Conservation (phyloP, 2,797 vertebrate species). For the Bradypus variegatus region DNA sequence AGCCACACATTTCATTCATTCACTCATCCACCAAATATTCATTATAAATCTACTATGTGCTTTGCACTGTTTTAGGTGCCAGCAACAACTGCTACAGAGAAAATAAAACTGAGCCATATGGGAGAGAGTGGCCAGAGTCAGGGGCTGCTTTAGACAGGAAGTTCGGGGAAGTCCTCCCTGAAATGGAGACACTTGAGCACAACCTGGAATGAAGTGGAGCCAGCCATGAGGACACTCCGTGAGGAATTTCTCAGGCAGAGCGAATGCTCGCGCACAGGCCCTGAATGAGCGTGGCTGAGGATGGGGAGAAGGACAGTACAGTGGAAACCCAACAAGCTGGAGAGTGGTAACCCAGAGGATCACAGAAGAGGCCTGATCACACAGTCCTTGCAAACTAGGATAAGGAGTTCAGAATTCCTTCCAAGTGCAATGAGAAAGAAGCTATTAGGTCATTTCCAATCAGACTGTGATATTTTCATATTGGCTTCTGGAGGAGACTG, state of each 20-base stretch:
- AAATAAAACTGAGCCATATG: not conserved
- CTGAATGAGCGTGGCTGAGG: not conserved
- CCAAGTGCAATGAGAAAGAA: not conserved
- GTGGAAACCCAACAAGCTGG: not conserved
- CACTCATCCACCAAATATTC: not conserved
- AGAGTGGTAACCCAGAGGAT: not conserved
- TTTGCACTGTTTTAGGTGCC: not conserved
- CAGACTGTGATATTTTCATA: not conserved
- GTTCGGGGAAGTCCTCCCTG: not conserved
- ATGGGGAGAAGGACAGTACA: not conserved
- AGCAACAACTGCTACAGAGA: not conserved
- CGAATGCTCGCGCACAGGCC: not conserved
- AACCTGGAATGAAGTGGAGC: not conserved
- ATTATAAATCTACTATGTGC: not conserved
- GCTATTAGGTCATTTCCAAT: not conserved
- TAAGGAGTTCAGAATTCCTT: not conserved
- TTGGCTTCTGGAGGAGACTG: not conserved
- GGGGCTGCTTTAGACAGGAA: not conserved
- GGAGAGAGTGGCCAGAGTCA: not conserved
- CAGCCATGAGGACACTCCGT: fast-evolving
- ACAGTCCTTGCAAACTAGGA: not conserved
- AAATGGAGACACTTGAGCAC: not conserved
- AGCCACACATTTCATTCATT: not conserved
- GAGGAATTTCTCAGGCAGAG: not conserved
- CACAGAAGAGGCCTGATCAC: not conserved